Evolutionary conservation across 2,797 vertebrate genomes (phyloP), one percentile per base, ranked within the genome.

Genomic region (Sciaenops ocellatus): DNA sequence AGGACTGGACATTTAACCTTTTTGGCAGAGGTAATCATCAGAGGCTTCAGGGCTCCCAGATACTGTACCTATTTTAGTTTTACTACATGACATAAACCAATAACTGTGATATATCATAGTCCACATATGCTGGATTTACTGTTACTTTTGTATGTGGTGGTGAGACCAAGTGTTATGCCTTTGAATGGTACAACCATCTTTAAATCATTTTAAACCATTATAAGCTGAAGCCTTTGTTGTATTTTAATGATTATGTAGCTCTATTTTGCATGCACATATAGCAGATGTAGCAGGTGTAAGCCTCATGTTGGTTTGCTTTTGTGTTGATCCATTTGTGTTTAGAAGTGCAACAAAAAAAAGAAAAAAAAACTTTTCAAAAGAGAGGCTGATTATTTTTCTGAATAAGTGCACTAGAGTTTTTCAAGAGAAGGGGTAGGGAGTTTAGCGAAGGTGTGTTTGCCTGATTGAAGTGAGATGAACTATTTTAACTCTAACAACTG

Each of bases 381-480:
- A 67, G 17, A 4, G 24, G 9, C 16, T 69, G 47, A 71, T 84
- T 63, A 7, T 48, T 63, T 78, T 61, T 9, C 34, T 0, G 0
- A 60, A 46, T 20, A 28, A 64, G 63, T 73, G 67, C 57, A 42
- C 61, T 59, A 30, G 52, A 80, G 38, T 42, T 52, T 70, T 76
- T 12, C 10, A 51, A 28, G 47, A 61, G 41, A 50, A 50, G 46
- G 17, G 7, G 71, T 18, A 10, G 28, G 42, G 47, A 66, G 60
- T 56, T 63, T 47, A 44, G 44, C 38, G 22, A 55, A 34, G 64
- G 20, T 48, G 68, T 48, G 20, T 63, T 54, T 61, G 34, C 18
- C 44, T 87, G 76, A 85, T 74, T 82, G 65, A 74, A 80, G 69
- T 73, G 80, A 84, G 60, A 20, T 51, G 42, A 78, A 64, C 62